Evolutionary conservation across 2,888 invertebrate species (phyloP).

Genomic region (Zonitis immaculata): DNA sequence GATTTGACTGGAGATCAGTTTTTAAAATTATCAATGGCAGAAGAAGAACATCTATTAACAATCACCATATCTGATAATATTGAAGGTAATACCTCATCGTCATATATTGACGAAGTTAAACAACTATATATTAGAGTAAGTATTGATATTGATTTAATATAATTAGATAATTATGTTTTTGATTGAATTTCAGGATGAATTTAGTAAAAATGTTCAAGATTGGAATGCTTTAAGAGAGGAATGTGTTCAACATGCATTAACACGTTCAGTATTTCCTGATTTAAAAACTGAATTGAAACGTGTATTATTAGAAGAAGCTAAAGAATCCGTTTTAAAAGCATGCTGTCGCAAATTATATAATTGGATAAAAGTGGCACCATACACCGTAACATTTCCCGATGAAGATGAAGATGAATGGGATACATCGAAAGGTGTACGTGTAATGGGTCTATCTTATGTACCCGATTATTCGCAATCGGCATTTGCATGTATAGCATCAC

Average conservation of each 20-base stretch:
- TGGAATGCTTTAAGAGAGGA: conserved; percentile 91
- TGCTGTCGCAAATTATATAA: conserved; percentile 84
- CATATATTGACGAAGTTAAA: conserved; percentile 86
- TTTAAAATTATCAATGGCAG: conserved; percentile 74
- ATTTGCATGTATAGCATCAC: conserved; percentile 81
- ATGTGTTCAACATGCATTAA: conserved; percentile 83
- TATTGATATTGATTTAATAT: background rate
- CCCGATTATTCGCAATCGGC: conserved; percentile 80
- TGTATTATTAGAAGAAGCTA: conserved; percentile 78
- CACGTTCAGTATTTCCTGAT: conserved; percentile 84
- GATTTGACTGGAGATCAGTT: conserved; percentile 88
- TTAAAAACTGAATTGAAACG: conserved; percentile 79
- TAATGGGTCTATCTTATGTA: conserved; percentile 84
- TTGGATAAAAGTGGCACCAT: conserved; percentile 85
- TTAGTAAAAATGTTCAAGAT: conserved; percentile 87
- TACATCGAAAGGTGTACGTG: conserved; percentile 73
- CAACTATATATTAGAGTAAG: conserved; percentile 73
- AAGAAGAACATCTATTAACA: conserved; percentile 75
- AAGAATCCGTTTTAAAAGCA: conserved; percentile 75
- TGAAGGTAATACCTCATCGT: conserved; percentile 70
- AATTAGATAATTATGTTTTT: too few species aligned
- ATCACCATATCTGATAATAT: conserved; percentile 69
- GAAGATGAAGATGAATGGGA: conserved; percentile 94
- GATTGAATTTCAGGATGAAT: conserved; percentile 94
- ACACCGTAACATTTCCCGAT: conserved; percentile 64